These are phyloP conservation scores for Lordiphosa fenestrarum DNA, from an alignment of 2,888 invertebrate species.

Conservation along the genomic window DNA sequence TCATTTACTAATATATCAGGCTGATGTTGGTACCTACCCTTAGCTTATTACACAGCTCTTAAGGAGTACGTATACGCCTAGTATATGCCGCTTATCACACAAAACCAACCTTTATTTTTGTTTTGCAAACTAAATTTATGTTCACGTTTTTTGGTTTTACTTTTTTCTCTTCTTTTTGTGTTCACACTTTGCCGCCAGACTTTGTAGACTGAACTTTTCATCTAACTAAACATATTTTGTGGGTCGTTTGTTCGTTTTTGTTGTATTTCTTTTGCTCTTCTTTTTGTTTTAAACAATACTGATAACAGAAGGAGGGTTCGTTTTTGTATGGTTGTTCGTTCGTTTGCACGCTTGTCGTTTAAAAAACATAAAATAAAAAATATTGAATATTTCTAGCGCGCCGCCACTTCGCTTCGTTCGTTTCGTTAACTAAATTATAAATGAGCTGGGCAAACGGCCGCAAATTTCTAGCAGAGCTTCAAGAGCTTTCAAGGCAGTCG, in stretches of 20 bases:
- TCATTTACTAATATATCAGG: conserved; percentile 65
- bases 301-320: conserved; percentile 60
- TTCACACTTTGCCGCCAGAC: too few species aligned
- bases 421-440: conserved; percentile 76
- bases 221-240: conserved; percentile 18
- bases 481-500: conserved; percentile 15
- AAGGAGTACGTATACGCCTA: conserved; percentile 53
- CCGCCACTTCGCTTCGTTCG: conserved; percentile 74
- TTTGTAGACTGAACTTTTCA: too few species aligned
- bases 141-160: too few species aligned
- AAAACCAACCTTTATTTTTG: too few species aligned
- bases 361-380: too few species aligned
- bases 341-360: conserved; percentile 46
- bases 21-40: conserved; percentile 44
- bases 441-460: conserved; percentile 36
- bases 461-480: conserved; percentile 38
- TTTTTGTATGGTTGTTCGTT: conserved; percentile 60
- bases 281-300: conserved; percentile 46
- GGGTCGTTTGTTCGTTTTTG: conserved; percentile 15
- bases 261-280: conserved; percentile 17
- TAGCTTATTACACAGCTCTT: not conserved
- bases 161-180: too few species aligned
- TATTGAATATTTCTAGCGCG: conserved; percentile 48
- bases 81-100: conserved; percentile 18
- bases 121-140: too few species aligned